Evolutionary conservation across 1,140 invertebrate species (phyloP), one percentile per base, ranked within the genome.

Genomic region (Bradysia coprophila): DNA sequence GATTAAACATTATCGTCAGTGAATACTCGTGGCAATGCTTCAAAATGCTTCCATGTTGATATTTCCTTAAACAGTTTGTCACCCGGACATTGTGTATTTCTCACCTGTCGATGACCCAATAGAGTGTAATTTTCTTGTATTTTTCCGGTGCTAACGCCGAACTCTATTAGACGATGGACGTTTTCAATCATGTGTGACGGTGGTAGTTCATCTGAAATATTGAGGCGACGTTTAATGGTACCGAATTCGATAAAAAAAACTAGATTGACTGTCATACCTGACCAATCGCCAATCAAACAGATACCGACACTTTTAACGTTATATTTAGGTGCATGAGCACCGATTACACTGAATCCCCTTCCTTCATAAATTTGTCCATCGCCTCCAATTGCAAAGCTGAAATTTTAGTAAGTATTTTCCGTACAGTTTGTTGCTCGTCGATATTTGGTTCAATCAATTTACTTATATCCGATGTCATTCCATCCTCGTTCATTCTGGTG

Each of bases 341-440:
- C 83, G 1, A 75, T 56, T 3, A 53, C 59, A 19, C 73, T 67
- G 75, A 82, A 90, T 1, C 80, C 80, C 21, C 82, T 66, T 2
- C 81, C 85, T 46, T 76, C 71, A 49, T 85, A 88, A 6, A 73
- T 74, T 10, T 67, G 63, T 2, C 81, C 81, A 43, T 88, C 81
- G 13, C 78, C 78, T 2, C 84, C 85, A 6, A 86, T 67, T 13
- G 76, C 69, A 56, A 89, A 90, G 56, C 75, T 85, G 45, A 19
- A 18, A 38, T 18, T 20, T 19, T 20, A 38, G 4, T 4, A 9
- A 59, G 67, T 37, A 45, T 38, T 38, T 38, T 18, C 13, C 18
- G 11, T 10, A 18, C 21, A 11, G 21, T 20, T 3, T 11, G n/a
- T 18, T 20, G 10, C 6, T n/a, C 36, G 13, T 19, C 18, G 6